Base-by-base conservation (phyloP, 1,140 invertebrate genomes). In the Pinna nobilis region DNA sequence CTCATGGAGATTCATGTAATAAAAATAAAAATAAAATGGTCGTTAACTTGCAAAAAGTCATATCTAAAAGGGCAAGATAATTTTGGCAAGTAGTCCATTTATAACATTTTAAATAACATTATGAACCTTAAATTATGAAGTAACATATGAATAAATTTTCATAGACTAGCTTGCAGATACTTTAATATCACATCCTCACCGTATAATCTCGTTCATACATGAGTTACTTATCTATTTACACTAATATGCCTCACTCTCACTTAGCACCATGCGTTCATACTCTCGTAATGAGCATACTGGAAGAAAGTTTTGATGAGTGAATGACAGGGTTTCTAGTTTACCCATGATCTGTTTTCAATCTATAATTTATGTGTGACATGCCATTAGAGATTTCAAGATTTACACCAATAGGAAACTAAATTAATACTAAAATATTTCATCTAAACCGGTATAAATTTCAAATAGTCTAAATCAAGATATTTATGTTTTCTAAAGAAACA, bases 31-130 rank as follows among this genome's bases (percentile, higher is more conserved):
- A n/a, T 0, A 61, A 25, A 39, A 63, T 4, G 39, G 23, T 44
- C 20, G 2, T 13, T 39, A 39, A 15, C 20, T 41, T 13, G 25
- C 6, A 44, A 39, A 47, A 41, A 25, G 5, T 25, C 5, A 35
- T 44, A 15, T 15, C n/a, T n/a, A n/a, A n/a, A 61, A 35, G 60
- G 78, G 78, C 78, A 79, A 79, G 78, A 79, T 70, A 59, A 79
- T 76, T 79, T 79, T 79, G 78, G 78, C 78, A 79, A 79, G 78
- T 76, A 41, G 37, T 20, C 57, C 61, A 41, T 61, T 49, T 53
- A 64, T 70, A 69, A 70, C 63, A 66, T 60, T 66, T 50, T 51
- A 69, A 63, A 32, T 59, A 66, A 75, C 57, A 75, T 65, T 59
- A 23, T 44, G 35, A 63, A 53, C 33, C 59, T 55, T 60, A 59